Conservation (phyloP, 2,113 vertebrate species). For the zebrafish (Danio rerio) region DNA sequence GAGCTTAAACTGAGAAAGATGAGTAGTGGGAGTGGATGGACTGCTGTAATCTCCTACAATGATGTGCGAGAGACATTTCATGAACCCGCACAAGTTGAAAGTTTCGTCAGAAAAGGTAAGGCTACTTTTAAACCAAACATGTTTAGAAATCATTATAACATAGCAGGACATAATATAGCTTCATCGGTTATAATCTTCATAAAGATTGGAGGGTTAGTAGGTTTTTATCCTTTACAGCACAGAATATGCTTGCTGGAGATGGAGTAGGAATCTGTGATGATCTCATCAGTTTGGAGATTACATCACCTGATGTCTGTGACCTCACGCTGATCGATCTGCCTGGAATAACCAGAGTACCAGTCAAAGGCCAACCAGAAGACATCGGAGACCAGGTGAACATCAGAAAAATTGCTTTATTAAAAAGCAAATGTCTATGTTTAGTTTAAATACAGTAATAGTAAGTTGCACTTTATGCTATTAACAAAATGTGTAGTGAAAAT, state of each 20-base stretch:
- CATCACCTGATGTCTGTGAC: slow-evolving; percentile 75
- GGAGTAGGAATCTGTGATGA: slow-evolving; percentile 71
- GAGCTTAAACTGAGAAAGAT: slow-evolving; percentile 59
- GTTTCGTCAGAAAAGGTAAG: slow-evolving; percentile 53
- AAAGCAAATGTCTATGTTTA: not conserved
- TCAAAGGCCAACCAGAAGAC: slow-evolving; percentile 79
- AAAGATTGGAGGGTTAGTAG: not conserved
- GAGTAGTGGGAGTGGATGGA: slow-evolving; percentile 37
- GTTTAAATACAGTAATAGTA: not conserved
- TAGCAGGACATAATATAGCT: not conserved
- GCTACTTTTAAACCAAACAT: not conserved
- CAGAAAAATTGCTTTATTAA: not conserved
- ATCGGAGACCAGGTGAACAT: slow-evolving; percentile 77
- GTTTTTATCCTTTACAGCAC: slow-evolving; percentile 67
- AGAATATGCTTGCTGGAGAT: slow-evolving; percentile 72
- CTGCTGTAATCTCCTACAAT: slow-evolving; percentile 53
- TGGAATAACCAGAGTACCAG: slow-evolving; percentile 80
- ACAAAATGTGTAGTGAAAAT: too few relatives aligned
- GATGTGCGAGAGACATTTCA: slow-evolving; percentile 51
- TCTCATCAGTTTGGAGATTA: slow-evolving; percentile 78
- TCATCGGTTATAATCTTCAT: not conserved
- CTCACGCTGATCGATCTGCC: slow-evolving; percentile 86
- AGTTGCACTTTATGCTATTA: too few relatives aligned
- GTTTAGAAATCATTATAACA: not conserved
- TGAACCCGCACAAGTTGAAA: slow-evolving; percentile 54